Base-by-base conservation (phyloP, 2,888 invertebrate species). In the Lingula anatina region DNA sequence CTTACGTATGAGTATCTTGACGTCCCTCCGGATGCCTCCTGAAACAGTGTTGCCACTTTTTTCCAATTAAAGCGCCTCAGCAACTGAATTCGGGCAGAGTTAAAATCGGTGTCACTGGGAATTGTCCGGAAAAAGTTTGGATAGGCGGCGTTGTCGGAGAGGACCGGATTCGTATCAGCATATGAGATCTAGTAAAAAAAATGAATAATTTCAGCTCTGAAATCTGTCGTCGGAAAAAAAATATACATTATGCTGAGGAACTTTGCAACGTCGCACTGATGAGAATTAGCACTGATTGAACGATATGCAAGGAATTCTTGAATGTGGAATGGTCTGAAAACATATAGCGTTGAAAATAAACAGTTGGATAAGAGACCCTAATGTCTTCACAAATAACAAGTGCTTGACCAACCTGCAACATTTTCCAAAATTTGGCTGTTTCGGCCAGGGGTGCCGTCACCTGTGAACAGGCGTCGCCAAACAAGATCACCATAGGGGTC, bases 141-240 rank as follows among this genome's bases (percentile, higher is more conserved):
- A 76, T 93, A 96, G 38, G 66, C 69, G 38, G 62, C 61, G 26
- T 68, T 46, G 61, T 89, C 70, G 0, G 73, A 72, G 79, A 95
- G 92, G 89, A 94, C 92, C 1, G 96, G 96, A 79, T 96, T 94
- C 3, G 94, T 96, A 77, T 97, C 96, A 4, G 94, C 95, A 78
- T 95, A 96, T 15, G 95, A 94, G 7, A 96, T 80, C 88, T 92
- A 82, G 23, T 63, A 64, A 18, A 46, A n/a, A 38, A 45, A 48
- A 57, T 37, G 31, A 47, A 48, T 40, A 46, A 28, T n/a, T n/a
- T n/a, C n/a, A n/a, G n/a, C n/a, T n/a, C n/a, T n/a, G n/a, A n/a
- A n/a, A n/a, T n/a, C n/a, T n/a, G n/a, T n/a, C n/a, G n/a, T n/a
- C n/a, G n/a, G n/a, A n/a, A n/a, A n/a, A n/a, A n/a, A n/a, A n/a